Base-by-base conservation (phyloP, 2,888 invertebrate genomes). In the Trachelus iudaicus region DNA sequence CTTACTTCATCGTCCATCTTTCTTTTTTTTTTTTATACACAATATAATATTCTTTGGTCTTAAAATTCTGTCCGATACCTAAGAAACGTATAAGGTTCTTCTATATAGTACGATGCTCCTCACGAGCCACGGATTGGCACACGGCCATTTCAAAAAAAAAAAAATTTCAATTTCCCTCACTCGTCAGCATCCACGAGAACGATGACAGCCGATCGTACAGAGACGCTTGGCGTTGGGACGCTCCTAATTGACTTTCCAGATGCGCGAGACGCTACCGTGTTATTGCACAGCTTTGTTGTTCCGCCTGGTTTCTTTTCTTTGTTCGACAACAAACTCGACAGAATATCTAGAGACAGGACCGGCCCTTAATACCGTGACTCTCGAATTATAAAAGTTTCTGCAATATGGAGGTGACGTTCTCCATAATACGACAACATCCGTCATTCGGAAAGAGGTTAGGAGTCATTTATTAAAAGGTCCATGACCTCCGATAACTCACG, bases 11-110 rank as follows among this genome's bases (percentile, higher is more conserved):
- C 56, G 9, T 56, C 9, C 23, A 56, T 56, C 56, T 56, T 56
- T 56, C 56, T 56, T 56, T 56, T n/a, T n/a, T 40, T 33, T 35
- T 79, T 85, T 84, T 85, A 86, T 87, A 89, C 85, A 88, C 86
- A 85, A 88, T 88, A 89, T 87, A 88, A 83, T 86, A 85, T 88
- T 88, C 89, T 89, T 89, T 89, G 89, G 89, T 89, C 89, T 89
- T 87, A 87, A 84, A 85, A 86, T 87, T 74, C 30, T 34, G 74
- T 82, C 82, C 80, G 79, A 79, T 81, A 81, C 78, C 79, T 79
- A 80, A 78, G 79, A 83, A 81, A 82, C 81, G 78, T 78, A 81
- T 79, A 77, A 81, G 77, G 23, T 56, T 56, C 56, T 56, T 56
- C 56, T 23, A 56, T 81, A 68, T 78, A 73, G 34, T 69, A 75